Conservation (phyloP, 2,797 vertebrate genomes). For the Bucorvus abyssinicus region DNA sequence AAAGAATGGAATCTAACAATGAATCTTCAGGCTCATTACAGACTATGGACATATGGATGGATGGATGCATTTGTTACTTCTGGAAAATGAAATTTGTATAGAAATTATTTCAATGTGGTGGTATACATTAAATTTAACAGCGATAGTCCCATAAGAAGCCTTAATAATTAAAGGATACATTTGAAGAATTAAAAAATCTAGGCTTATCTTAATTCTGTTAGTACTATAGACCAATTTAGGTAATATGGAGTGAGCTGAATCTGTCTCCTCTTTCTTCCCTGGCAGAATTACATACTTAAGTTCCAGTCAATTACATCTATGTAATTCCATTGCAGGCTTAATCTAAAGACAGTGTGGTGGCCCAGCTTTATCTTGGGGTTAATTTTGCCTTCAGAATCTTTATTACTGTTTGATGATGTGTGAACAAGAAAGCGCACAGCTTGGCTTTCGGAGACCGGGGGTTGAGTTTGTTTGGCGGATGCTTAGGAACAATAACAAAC, state of each 20-base stretch:
- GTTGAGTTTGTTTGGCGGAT: neutral
- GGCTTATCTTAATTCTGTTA: neutral
- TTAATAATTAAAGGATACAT: neutral
- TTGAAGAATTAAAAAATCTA: neutral
- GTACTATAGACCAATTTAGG: neutral
- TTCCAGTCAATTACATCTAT: slow-evolving; percentile 17
- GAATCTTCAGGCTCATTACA: neutral
- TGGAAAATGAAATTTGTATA: neutral
- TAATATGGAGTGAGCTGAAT: neutral
- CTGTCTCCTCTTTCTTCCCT: neutral
- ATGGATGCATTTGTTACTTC: neutral
- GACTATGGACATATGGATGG: neutral
- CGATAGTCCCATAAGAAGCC: neutral
- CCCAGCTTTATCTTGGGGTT: neutral
- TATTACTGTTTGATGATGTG: neutral
- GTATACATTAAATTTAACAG: neutral
- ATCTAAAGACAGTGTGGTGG: slow-evolving; percentile 12
- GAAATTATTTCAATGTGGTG: neutral
- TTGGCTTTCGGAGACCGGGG: neutral
- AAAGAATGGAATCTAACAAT: neutral
- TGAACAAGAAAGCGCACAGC: slow-evolving; percentile 4
- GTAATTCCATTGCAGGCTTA: neutral
- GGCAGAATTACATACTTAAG: neutral
- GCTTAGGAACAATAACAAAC: neutral
- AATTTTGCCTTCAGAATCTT: slow-evolving; percentile 15